Percentiles rank a stretch among this genome's conserved stretches.
These are phyloP conservation scores for Harlomillsia oculata DNA, from an alignment of 1,140 invertebrate genomes.

Conservation along the genomic window DNA sequence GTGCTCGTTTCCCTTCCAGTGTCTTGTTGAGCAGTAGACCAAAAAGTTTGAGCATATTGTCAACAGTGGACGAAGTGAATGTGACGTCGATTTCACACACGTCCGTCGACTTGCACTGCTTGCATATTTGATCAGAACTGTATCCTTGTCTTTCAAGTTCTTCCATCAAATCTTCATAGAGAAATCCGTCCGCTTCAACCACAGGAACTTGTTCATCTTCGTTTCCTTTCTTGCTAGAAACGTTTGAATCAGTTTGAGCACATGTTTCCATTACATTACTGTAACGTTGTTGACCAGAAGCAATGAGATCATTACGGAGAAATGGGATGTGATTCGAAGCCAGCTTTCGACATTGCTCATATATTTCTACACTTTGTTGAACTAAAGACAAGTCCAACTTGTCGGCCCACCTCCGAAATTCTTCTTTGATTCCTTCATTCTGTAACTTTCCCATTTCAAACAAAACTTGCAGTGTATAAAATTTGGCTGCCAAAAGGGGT, in stretches of 20 bases:
- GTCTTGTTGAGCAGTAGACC: neutral
- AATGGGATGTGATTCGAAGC: neutral
- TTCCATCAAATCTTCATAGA: neutral
- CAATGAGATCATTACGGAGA: neutral
- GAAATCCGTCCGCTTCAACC: conserved; percentile 2
- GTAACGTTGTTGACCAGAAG: no score
- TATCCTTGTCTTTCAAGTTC: neutral
- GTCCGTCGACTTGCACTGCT: neutral
- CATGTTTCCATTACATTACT: no score
- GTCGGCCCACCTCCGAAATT: neutral
- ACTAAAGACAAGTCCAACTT: neutral
- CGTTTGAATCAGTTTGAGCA: no score
- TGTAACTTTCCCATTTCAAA: no score
- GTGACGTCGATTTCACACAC: neutral
- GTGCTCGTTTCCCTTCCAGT: neutral
- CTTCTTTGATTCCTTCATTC: no score
- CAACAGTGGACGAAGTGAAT: neutral
- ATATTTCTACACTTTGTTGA: neutral
- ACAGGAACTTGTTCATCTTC: no score
- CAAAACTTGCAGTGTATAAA: neutral
- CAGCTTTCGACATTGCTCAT: neutral
- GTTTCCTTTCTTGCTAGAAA: no score
- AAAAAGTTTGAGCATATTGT: neutral
- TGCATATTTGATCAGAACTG: neutral
- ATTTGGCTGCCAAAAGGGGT: neutral